Base-by-base conservation (phyloP, 2,888 invertebrate species). In the Xylota segnis region DNA sequence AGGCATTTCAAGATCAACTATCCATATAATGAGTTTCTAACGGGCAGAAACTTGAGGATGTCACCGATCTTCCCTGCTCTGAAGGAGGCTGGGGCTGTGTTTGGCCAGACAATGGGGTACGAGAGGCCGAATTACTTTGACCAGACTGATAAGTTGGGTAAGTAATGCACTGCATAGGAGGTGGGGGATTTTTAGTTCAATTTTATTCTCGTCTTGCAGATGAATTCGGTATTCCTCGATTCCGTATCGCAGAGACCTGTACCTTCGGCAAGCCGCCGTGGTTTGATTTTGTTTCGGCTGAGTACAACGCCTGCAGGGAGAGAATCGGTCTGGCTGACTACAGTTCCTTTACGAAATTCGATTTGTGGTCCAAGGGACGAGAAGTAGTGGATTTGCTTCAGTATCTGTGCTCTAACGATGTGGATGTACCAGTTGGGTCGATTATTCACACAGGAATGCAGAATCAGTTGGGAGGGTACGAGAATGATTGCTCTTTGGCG, bases 371-470 rank as follows among this genome's bases (percentile, higher is more conserved):
- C 0, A 96, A 96, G 91, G 97, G 96, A 0, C 94, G 94, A 50
- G 98, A 98, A 93, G 98, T 98, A 0, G 96, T 98, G 0, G 95
- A 97, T 72, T 94, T 96, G 61, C 93, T 99, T 14, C 99, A 99
- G 92, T 97, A 96, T 92, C 93, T 99, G 32, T 99, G 99, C 91
- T 98, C 98, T 2, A 99, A 99, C 91, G 96, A 99, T 92, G 97
- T 99, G 7, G 98, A 99, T 91, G 97, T 98, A 2, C 97, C 98
- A 0, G 94, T 98, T 3, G 98, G 98, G 29, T 96, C 96, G 89
- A 97, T 99, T 88, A 97, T 98, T 83, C 99, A 99, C 92, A 98
- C 98, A 0, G 99, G 99, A 87, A 98, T 99, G 98, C 98, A 99
- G 92, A 99, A 99, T 93, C 93, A 94, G 86, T 94, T 95, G 9